phyloP scores from a whole-genome alignment of 1,140 invertebrate species.

The Drosophila erecta region DNA sequence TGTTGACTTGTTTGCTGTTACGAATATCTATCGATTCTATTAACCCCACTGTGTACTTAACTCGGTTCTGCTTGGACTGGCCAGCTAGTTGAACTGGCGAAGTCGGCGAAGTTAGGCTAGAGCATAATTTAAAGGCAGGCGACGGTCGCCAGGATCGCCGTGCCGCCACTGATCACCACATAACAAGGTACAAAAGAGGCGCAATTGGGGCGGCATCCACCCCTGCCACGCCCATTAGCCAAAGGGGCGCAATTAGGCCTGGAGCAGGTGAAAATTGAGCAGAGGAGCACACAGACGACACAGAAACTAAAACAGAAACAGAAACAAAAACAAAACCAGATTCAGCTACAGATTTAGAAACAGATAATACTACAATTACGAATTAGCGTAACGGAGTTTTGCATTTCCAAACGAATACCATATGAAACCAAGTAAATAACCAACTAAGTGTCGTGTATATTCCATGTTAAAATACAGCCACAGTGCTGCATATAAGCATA shows the following conservation, averaged over 20 bases:
- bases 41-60: conserved; percentile 44
- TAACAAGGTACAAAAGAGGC: conserved; percentile 68
- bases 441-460: conserved; percentile 80
- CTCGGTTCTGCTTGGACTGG: conserved; percentile 63
- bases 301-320: background rate
- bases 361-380: conserved; percentile 53
- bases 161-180: conserved; percentile 62
- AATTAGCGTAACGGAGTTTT: conserved; percentile 68
- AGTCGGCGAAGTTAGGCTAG: conserved; percentile 61
- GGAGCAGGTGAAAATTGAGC: conserved; percentile 69
- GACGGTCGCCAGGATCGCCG: conserved; percentile 15
- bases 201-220: conserved; percentile 23
- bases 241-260: conserved; percentile 25
- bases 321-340: too few relatives aligned
- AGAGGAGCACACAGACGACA: conserved; percentile 36
- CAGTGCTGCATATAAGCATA: conserved; percentile 32
- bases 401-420: conserved; percentile 52
- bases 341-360: conserved; percentile 1
- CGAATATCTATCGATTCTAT: conserved; percentile 15
- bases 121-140: conserved; percentile 34
- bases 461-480: conserved; percentile 57
- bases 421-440: conserved; percentile 56
- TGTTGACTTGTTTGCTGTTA: conserved; percentile 61
- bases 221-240: conserved; percentile 19
- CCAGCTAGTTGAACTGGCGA: conserved; percentile 68